Percentiles rank a stretch among this genome's conserved stretches.
Conservation (phyloP, 1,140 invertebrate species). For the Holcopasites calliopsidis region DNA sequence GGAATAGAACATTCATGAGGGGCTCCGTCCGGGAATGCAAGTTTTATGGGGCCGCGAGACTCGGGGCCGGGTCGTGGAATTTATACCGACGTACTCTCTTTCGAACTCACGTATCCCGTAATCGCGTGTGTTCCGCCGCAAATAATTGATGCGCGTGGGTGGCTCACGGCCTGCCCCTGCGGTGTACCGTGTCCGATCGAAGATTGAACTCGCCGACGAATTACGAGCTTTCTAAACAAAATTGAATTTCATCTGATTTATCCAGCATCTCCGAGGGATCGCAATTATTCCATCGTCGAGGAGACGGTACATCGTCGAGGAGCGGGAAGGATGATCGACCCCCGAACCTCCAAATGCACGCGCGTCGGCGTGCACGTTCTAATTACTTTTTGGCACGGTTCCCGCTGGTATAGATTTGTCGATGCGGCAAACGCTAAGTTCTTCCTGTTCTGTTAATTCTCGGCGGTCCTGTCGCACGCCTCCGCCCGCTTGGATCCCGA, state of each 20-base stretch:
- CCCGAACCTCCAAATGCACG: background rate
- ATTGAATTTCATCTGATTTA: constrained; percentile 12
- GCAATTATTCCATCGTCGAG: background rate
- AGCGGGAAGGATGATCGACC: background rate
- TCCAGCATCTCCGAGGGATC: background rate
- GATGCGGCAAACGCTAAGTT: constrained; percentile 52
- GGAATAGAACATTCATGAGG: constrained; percentile 63
- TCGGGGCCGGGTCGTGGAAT: constrained; percentile 41
- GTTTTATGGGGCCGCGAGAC: constrained; percentile 58
- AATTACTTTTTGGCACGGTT: constrained; percentile 34
- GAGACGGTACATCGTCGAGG: too few relatives aligned
- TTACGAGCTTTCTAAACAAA: background rate
- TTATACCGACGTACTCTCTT: constrained; percentile 56
- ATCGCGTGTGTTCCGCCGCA: constrained; percentile 45
- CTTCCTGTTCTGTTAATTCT: constrained; percentile 52
- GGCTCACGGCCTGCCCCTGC: background rate
- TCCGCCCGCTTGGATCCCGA: background rate
- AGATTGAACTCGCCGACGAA: constrained; percentile 20
- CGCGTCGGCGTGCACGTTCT: background rate
- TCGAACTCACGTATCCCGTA: constrained; percentile 48
- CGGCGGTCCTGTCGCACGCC: constrained; percentile 2
- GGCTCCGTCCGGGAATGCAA: constrained; percentile 50
- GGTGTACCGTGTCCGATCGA: constrained; percentile 20
- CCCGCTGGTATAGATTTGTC: constrained; percentile 17
- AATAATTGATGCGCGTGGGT: constrained; percentile 58